Evolutionary conservation across 2,797 vertebrate genomes (phyloP).

Genomic region (Hylomyscus alleni): DNA sequence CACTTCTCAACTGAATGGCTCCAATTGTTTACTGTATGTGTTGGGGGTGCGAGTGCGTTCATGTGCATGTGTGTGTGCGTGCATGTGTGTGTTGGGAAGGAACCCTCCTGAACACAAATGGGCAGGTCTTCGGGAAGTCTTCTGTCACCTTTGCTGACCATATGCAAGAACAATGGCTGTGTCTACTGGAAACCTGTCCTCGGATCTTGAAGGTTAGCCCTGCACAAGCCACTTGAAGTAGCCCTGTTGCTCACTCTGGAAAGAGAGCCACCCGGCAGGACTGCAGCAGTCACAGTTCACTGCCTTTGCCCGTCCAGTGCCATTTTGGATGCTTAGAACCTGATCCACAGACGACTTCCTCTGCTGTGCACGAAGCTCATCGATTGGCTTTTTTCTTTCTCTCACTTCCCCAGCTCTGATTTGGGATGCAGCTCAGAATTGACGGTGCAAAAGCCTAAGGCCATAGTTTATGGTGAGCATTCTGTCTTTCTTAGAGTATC

Average conservation of each 20-base stretch:
- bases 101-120: too few relatives aligned
- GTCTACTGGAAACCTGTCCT: not conserved
- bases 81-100: too few relatives aligned
- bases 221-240: too few relatives aligned
- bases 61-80: not conserved
- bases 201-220: rapidly evolving
- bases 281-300: rapidly evolving
- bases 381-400: not conserved
- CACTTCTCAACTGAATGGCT: too few relatives aligned
- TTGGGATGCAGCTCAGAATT: not conserved
- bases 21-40: not conserved
- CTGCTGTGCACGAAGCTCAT: too few relatives aligned
- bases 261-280: rapidly evolving
- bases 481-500: conserved; percentile 56
- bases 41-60: too few relatives aligned
- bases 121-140: not conserved
- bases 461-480: not conserved
- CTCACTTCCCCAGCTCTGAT: not conserved
- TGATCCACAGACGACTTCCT: rapidly evolving
- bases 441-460: not conserved
- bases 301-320: rapidly evolving
- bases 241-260: too few relatives aligned
- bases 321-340: not conserved
- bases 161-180: rapidly evolving
- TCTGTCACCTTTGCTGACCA: rapidly evolving